phyloP scores from a whole-genome alignment of 2,888 invertebrate species.

The Halocaridina rubra region DNA sequence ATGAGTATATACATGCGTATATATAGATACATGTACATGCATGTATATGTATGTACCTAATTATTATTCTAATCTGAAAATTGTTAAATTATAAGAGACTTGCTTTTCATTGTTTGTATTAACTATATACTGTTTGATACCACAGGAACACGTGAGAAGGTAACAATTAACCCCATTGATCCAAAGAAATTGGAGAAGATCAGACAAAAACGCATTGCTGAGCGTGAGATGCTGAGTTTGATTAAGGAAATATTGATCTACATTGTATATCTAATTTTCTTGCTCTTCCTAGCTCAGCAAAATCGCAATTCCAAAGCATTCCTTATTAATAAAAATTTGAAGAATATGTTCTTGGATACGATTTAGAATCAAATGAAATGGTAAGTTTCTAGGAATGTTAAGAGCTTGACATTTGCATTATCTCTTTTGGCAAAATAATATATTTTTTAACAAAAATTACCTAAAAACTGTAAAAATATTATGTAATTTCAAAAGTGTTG shows the following conservation, averaged over 20 bases:
- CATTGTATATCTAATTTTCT: constrained; percentile 68
- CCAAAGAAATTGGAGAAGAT: constrained; percentile 67
- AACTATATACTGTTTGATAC: no score
- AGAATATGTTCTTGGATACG: constrained; percentile 27
- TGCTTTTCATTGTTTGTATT: no score
- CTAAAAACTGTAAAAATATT: no score
- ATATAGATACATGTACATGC: no score
- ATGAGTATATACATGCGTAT: no score
- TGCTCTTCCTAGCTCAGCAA: constrained; percentile 68
- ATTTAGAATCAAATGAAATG: neutral
- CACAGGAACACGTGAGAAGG: constrained; percentile 30
- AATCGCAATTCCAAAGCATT: constrained; percentile 66
- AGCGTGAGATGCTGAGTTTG: constrained; percentile 69
- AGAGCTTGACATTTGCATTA: no score
- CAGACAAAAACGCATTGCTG: constrained; percentile 67
- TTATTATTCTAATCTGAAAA: no score
- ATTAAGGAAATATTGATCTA: constrained; percentile 68
- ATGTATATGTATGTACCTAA: no score
- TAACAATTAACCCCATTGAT: constrained; percentile 5
- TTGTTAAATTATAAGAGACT: no score
- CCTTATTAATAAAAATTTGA: constrained; percentile 28
- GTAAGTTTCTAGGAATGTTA: neutral
- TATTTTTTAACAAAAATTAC: no score
- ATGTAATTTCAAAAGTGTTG: no score
- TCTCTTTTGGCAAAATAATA: no score